Evolutionary conservation across 2,113 vertebrate species (phyloP).

Genomic region (Gobiocypris rarus): DNA sequence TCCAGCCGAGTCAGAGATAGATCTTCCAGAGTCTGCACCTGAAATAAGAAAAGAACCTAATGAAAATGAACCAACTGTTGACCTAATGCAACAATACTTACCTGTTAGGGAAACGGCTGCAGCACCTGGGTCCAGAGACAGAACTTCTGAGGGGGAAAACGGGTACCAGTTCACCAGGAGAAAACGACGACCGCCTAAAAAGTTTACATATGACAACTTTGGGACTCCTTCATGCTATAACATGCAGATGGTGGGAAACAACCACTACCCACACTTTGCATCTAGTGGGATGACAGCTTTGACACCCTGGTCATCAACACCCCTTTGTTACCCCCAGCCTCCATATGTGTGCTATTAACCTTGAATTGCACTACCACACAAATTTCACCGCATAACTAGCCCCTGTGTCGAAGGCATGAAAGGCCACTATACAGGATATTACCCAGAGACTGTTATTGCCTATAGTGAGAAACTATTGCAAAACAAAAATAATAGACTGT

Average conservation of each 20-base stretch:
- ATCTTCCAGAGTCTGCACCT: neutral
- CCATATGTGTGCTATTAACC: neutral
- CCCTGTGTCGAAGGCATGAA: neutral
- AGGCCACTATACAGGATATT: neutral
- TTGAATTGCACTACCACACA: neutral
- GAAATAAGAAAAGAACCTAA: neutral
- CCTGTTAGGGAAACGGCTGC: neutral
- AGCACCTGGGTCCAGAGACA: neutral
- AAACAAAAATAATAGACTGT: neutral
- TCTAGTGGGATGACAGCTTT: neutral
- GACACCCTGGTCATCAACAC: neutral
- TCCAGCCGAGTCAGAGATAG: neutral
- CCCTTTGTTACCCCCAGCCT: conserved; percentile 2
- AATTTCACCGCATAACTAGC: neutral
- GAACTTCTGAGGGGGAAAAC: neutral
- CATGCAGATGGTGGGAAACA: neutral
- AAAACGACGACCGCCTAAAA: neutral
- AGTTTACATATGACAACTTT: neutral
- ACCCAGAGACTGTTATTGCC: conserved; percentile 6
- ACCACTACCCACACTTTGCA: conserved; percentile 3
- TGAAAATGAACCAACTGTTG: neutral
- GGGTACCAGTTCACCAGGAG: neutral
- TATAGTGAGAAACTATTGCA: conserved; percentile 2
- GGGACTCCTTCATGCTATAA: neutral
- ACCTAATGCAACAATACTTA: neutral